Evolutionary conservation across 2,888 invertebrate species (phyloP), one percentile per base, ranked within the genome.

Genomic region (Microctonus aethiopoides): DNA sequence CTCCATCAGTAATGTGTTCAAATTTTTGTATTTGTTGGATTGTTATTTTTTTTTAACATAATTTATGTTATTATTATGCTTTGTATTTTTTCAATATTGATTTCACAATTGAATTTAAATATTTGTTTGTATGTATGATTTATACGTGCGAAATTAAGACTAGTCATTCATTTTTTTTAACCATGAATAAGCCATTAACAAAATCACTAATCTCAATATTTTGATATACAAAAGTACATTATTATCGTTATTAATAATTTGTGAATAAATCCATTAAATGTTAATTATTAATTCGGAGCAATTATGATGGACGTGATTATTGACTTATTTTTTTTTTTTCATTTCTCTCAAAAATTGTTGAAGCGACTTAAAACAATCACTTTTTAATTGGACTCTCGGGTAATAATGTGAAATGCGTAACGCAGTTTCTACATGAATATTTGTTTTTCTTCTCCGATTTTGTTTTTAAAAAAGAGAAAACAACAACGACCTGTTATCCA

Each of bases 211-310:
- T 32, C n/a, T 3, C 16, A 16, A 36, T 36, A 59, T 41, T 20
- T 62, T 62, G 13, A 16, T 11, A 41, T 46, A 32, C 9, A 39
- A 32, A 67, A 60, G 60, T 67, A 52, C 34, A 52, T 5, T 51
- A 51, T 39, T 46, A 46, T 46, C 6, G 16, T 46, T n/a, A 20
- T 46, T 7, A 46, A 5, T 52, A 22, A 41, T 36, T 67, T 34
- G 16, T 22, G 36, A 36, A 16, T 10, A 56, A 26, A n/a, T 7
- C 36, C n/a, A 9, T 56, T 11, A 1, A 24, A 51, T 32, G 20
- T 60, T n/a, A 34, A 51, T 20, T 29, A 29, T 59, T 34, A 36
- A 60, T 61, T 52, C 32, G n/a, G 10, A 66, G 24, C 54, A 26
- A 54, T 54, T 24, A 26, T 16, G 16, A 54, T 54, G 54, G 54